Conservation (phyloP, 1,140 invertebrate species). For the Samia ricini region DNA sequence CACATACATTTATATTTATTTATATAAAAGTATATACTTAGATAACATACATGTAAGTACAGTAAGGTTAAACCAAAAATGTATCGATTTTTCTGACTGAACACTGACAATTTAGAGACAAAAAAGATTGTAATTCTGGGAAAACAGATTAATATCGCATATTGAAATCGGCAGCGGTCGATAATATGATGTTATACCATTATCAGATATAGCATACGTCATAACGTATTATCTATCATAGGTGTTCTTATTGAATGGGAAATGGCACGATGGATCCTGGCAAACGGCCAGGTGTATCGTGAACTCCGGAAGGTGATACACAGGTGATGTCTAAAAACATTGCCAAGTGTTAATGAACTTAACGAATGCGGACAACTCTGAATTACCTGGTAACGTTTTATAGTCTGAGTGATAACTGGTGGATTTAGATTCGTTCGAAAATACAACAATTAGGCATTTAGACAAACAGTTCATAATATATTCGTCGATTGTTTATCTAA, state of each 20-base stretch:
- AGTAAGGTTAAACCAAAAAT: too few species aligned
- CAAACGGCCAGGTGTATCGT: neutral
- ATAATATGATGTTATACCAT: neutral
- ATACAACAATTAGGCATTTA: too few species aligned
- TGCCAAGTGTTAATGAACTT: constrained; percentile 17
- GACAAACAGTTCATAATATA: too few species aligned
- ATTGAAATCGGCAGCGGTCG: neutral
- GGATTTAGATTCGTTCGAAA: too few species aligned
- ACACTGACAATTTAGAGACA: too few species aligned
- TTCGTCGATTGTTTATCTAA: too few species aligned
- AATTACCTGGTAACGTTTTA: neutral
- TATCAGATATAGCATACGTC: neutral
- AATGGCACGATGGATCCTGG: neutral
- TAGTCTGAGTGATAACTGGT: neutral
- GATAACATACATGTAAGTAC: too few species aligned
- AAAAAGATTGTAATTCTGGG: too few species aligned
- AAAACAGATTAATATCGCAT: too few species aligned
- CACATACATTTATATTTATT: too few species aligned
- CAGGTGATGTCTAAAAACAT: constrained; percentile 12
- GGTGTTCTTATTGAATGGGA: neutral
- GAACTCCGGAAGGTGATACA: neutral
- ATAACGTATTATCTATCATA: neutral
- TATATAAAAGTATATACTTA: too few species aligned
- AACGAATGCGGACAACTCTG: neutral
- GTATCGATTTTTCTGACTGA: too few species aligned